These are phyloP conservation scores for Proteles cristata DNA, from an alignment of 2,113 vertebrate genomes.

Conservation along the genomic window DNA sequence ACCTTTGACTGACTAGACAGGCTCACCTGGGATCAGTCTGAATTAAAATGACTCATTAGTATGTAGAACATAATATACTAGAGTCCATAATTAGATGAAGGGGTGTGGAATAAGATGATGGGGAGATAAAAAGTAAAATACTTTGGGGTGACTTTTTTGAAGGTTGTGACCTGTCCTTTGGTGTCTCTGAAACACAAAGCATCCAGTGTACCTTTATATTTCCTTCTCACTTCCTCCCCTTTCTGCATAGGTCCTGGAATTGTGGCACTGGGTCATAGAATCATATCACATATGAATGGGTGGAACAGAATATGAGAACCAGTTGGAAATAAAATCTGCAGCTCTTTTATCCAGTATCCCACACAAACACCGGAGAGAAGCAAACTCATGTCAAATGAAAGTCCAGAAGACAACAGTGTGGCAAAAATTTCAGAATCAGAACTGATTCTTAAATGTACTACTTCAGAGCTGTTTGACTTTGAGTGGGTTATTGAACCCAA, in stretches of 20 bases:
- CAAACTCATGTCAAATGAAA: not conserved
- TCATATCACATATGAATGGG: not conserved
- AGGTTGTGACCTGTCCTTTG: not conserved
- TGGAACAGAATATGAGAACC: not conserved
- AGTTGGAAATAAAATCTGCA: not conserved
- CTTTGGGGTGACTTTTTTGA: not conserved
- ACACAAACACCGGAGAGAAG: not conserved
- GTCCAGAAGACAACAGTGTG: not conserved
- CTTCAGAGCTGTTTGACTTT: not conserved
- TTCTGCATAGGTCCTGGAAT: not conserved
- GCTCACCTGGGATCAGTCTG: not conserved
- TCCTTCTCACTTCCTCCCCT: not conserved
- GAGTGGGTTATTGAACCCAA: not conserved
- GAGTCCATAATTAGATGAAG: not conserved
- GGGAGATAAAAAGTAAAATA: not conserved
- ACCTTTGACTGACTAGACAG: not conserved
- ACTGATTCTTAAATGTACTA: not conserved
- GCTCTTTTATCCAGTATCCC: not conserved
- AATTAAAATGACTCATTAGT: constrained; percentile 38
- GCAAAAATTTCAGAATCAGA: not conserved
- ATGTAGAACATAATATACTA: not conserved
- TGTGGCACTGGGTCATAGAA: not conserved
- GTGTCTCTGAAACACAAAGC: not conserved
- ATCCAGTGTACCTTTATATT: not conserved
- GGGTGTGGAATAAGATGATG: not conserved